phyloP scores from a whole-genome alignment of 2,797 vertebrate genomes.

The Melanotaenia maccullochi region DNA sequence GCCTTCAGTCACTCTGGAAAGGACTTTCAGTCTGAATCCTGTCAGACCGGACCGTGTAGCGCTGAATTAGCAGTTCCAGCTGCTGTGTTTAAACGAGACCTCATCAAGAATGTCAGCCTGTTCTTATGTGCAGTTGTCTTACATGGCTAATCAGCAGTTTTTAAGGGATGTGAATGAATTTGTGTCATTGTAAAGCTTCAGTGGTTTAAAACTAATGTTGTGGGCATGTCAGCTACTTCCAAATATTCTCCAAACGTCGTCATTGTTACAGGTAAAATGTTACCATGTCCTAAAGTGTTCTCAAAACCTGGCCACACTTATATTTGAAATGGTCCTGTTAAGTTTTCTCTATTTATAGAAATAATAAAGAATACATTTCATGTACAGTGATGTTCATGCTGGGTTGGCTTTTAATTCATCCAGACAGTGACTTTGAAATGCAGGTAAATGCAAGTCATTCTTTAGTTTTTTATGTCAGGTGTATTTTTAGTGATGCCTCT shows the following conservation, averaged over 20 bases:
- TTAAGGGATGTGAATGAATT: background rate
- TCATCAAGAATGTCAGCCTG: background rate
- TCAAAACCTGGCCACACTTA: background rate
- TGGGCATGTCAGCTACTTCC: background rate
- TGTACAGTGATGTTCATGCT: background rate
- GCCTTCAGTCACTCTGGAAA: background rate
- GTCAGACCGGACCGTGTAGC: background rate
- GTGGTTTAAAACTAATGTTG: background rate
- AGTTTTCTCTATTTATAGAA: background rate
- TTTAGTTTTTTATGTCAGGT: background rate
- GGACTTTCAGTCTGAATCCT: background rate
- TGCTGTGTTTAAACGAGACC: background rate
- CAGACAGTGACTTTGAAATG: background rate
- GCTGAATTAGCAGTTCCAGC: background rate
- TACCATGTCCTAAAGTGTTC: no score
- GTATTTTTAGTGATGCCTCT: slow-evolving; percentile 13
- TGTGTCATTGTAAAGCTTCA: background rate
- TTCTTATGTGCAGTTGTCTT: background rate
- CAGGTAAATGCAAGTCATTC: background rate
- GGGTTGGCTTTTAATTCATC: background rate
- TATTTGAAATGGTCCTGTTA: background rate
- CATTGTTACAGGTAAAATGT: no score
- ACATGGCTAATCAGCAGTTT: background rate
- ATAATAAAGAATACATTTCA: background rate
- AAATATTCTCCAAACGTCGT: no score